phyloP scores from a whole-genome alignment of 2,113 vertebrate species.

The Astur gentilis region DNA sequence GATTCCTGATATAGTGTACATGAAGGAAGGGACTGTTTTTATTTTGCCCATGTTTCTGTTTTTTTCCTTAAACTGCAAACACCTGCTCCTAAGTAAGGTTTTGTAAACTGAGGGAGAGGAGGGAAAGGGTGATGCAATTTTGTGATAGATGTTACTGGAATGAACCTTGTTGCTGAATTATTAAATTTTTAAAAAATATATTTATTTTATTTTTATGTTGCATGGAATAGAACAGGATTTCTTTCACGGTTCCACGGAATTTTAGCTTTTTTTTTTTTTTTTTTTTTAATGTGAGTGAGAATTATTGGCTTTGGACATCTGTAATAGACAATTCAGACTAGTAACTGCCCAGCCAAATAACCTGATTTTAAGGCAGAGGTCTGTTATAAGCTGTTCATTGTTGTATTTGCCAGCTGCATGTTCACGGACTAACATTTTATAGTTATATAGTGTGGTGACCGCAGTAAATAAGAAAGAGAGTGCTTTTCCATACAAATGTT shows the following conservation, averaged over 20 bases:
- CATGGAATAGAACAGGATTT: neutral
- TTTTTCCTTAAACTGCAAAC: neutral
- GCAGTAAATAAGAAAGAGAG: neutral
- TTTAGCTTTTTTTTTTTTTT: neutral
- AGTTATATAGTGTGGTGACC: neutral
- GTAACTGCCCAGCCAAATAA: neutral
- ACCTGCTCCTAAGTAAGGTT: neutral
- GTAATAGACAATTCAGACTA: neutral
- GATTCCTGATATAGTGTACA: neutral
- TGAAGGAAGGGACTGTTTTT: neutral
- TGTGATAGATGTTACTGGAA: neutral
- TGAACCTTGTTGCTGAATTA: neutral
- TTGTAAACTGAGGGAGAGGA: neutral
- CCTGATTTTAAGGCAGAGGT: neutral
- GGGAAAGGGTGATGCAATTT: neutral
- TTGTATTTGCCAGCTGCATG: neutral
- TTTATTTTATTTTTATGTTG: neutral
- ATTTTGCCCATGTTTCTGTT: neutral
- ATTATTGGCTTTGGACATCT: neutral
- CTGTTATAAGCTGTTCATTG: neutral
- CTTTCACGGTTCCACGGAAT: neutral
- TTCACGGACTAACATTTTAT: neutral
- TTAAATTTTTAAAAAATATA: neutral
- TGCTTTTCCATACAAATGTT: neutral
- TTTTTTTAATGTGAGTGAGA: neutral